Conservation (phyloP, 2,797 vertebrate genomes). For the Neosilurus hyrtlii region DNA sequence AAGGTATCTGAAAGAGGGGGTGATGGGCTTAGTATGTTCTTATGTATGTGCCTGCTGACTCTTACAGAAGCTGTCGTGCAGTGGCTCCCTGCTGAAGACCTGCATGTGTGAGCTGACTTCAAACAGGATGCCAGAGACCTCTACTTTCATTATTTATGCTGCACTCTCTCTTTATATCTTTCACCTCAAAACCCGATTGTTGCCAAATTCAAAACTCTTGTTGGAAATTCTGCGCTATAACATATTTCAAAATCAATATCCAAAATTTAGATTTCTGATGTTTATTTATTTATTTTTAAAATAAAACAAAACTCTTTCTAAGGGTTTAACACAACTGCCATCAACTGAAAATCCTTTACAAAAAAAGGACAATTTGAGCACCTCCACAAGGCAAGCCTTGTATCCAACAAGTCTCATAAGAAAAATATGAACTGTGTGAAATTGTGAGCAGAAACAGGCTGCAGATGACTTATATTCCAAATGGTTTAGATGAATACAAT, state of each 20-base stretch:
- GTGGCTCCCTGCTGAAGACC: constrained; percentile 30
- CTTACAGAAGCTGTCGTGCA: constrained; percentile 40
- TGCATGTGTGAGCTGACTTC: constrained; percentile 35
- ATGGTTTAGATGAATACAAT: constrained; percentile 70
- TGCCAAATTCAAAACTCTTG: constrained; percentile 40
- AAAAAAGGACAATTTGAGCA: background rate
- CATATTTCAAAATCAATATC: constrained; percentile 22
- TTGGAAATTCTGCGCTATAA: constrained; percentile 13
- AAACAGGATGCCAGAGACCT: constrained; percentile 65
- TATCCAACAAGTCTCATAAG: background rate
- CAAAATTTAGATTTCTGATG: constrained; percentile 52
- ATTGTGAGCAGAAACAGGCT: constrained; percentile 58
- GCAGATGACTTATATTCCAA: constrained; percentile 35
- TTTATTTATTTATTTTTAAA: background rate
- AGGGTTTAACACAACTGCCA: background rate
- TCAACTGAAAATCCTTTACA: background rate
- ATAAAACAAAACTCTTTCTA: background rate
- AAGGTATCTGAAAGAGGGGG: constrained; percentile 21
- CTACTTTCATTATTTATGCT: constrained; percentile 72
- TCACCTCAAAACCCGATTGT: constrained; percentile 61
- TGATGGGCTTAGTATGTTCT: constrained; percentile 30
- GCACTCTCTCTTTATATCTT: constrained; percentile 56
- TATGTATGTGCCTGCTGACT: constrained; percentile 25
- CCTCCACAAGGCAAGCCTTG: background rate
- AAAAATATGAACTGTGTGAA: constrained; percentile 62